Base-by-base conservation (phyloP, 2,113 vertebrate species). In the Tragelaphus strepsiceros region DNA sequence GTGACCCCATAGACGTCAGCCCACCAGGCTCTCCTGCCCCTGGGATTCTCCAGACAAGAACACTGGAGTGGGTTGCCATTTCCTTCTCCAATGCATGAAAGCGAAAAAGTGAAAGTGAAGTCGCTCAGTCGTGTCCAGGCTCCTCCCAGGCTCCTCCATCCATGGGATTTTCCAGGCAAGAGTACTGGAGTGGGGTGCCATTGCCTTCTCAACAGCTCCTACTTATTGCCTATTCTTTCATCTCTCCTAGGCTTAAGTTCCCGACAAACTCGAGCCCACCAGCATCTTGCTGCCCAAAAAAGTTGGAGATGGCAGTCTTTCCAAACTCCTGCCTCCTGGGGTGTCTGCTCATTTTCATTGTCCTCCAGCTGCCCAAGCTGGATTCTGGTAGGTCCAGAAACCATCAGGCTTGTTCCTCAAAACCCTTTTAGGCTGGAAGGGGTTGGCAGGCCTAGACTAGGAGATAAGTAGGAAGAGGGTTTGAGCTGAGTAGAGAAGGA, bases 321-420 rank as follows among this genome's bases (percentile, higher is more conserved):
- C 51, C 16, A 13, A 32, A 22, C 2, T 16, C 61, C 51, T 28
- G 53, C 53, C 61, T 94, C 43, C 5, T 2, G 1, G 2, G 5
- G 14, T 28, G 10, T 49, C 90, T 97, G 56, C 61, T 98, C 21
- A 2, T 53, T 8, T 61, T 98, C 35, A 1, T 43, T 15, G 26
- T 97, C 78, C 86, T 97, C 35, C 91, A 83, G 61, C 78, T 98
- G 30, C 67, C 87, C n/a, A 8, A 3, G 8, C 54, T 97, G 88
- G 35, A 74, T 46, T 43, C 96, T 28, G 98, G 98, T 98, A 90
- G 6, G 92, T 83, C 26, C 9, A 6, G 39, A 61, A 95, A 67
- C 30, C 77, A 22, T 10, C 49, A 11, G 17, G 35, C 39, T 80
- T 87, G 7, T 30, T 32, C 26, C 24, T 32, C 26, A 16, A 24